Conservation (phyloP, 2,113 vertebrate species). For the Semnornis frantzii region DNA sequence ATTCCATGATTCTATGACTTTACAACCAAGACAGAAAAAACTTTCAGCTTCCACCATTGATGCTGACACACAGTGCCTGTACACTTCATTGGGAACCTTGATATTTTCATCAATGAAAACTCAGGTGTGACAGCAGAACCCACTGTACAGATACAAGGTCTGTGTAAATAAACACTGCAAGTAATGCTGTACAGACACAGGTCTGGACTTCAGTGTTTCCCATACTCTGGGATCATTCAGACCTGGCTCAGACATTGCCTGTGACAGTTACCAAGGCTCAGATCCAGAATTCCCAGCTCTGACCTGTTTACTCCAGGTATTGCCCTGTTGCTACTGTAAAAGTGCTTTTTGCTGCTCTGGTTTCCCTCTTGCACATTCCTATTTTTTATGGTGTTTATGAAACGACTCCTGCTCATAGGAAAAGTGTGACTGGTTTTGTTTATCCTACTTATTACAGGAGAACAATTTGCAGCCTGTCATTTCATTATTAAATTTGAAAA, state of each 20-base stretch:
- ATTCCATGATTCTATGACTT: background rate
- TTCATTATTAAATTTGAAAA: slow-evolving; percentile 43
- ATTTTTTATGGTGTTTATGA: background rate
- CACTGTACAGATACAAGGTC: background rate
- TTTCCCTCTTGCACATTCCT: background rate
- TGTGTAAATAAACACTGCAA: background rate
- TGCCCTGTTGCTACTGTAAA: background rate
- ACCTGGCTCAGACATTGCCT: background rate
- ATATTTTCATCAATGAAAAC: background rate
- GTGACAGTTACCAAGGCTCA: background rate
- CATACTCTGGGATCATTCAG: background rate
- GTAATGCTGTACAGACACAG: background rate
- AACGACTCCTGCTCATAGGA: background rate
- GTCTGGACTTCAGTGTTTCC: background rate
- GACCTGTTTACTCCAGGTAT: background rate
- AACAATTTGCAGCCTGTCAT: slow-evolving; percentile 12
- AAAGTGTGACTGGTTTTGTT: slow-evolving; percentile 39
- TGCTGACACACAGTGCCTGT: background rate
- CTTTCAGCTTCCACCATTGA: background rate
- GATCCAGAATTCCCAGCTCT: background rate
- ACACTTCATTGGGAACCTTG: background rate
- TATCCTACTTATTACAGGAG: background rate
- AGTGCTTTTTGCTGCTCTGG: background rate
- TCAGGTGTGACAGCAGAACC: background rate
- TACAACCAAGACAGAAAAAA: background rate